Percentiles rank a stretch among this genome's conserved stretches.
phyloP scores from a whole-genome alignment of 2,113 vertebrate species.

The Fregetta grallaria region DNA sequence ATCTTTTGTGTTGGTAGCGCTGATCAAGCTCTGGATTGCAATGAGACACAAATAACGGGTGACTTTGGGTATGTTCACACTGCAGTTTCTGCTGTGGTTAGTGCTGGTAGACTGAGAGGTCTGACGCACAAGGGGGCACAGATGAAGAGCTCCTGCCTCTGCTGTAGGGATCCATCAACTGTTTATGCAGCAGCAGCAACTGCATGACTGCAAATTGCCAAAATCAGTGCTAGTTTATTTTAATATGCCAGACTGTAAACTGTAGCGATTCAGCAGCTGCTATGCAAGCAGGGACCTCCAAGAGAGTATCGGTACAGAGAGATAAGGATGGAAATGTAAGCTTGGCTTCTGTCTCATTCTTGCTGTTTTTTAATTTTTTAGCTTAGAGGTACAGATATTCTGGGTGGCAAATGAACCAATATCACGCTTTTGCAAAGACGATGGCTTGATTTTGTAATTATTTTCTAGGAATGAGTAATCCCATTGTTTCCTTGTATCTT shows the following conservation, averaged over 20 bases:
- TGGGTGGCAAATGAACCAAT: neutral
- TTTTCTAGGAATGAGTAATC: neutral
- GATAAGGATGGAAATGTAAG: slow-evolving; percentile 20
- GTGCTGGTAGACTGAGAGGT: neutral
- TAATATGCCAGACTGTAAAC: slow-evolving; percentile 50
- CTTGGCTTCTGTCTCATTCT: neutral
- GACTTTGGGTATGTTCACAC: neutral
- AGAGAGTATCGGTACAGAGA: neutral
- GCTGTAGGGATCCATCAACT: neutral
- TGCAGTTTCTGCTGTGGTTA: neutral
- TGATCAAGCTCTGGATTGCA: neutral
- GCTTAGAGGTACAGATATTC: neutral
- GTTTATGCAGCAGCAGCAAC: neutral
- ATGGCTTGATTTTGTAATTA: neutral
- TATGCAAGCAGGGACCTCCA: slow-evolving; percentile 5
- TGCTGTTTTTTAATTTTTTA: neutral
- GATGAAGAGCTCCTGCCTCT: neutral
- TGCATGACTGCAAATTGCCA: slow-evolving; percentile 10
- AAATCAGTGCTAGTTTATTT: slow-evolving; percentile 46
- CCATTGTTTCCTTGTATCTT: neutral
- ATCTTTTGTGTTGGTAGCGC: neutral
- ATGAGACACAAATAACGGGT: neutral
- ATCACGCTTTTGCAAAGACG: neutral
- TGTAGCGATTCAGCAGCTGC: slow-evolving; percentile 47
- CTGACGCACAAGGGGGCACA: neutral